A percentile compares a stretch with the other conserved stretches of the same genome.
Evolutionary conservation across 2,113 vertebrate species (phyloP).

Genomic region (Myrmecophaga tridactyla): DNA sequence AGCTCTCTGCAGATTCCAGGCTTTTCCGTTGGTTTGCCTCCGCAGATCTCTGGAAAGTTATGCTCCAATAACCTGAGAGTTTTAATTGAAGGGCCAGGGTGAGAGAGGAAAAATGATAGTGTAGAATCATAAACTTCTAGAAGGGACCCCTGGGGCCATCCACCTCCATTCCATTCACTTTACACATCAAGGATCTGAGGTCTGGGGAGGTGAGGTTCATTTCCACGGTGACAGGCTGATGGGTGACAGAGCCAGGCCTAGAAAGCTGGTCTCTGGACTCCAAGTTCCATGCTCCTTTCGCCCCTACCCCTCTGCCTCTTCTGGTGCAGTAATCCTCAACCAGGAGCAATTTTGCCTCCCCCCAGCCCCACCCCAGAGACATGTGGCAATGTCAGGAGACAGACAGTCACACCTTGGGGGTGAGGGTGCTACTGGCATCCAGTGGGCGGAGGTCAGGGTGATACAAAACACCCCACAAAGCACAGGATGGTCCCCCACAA

Average conservation of each 20-base stretch:
- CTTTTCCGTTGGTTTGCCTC: not conserved
- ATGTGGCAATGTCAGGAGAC: not conserved
- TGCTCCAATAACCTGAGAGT: slow-evolving; percentile 40
- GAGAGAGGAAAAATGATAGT: not conserved
- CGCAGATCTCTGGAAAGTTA: not conserved
- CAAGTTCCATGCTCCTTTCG: not conserved
- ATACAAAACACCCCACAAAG: not conserved
- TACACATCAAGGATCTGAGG: not conserved
- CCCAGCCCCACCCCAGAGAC: no score
- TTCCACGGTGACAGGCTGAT: not conserved
- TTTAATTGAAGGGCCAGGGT: slow-evolving; percentile 22
- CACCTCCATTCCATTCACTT: not conserved
- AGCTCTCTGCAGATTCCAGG: not conserved
- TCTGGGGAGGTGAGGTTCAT: not conserved
- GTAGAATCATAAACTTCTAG: not conserved
- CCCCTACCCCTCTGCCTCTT: not conserved
- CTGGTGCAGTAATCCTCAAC: not conserved
- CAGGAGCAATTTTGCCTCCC: no score
- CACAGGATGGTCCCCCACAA: not conserved
- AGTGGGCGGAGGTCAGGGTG: not conserved
- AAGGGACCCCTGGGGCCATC: not conserved
- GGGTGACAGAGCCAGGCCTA: not conserved
- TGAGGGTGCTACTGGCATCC: not conserved
- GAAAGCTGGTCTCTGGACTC: not conserved
- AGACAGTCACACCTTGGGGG: not conserved